A percentile compares a stretch with the other conserved stretches of the same genome.
phyloP scores from a whole-genome alignment of 2,888 invertebrate species.

The Poecilobothrus nobilitatus region DNA sequence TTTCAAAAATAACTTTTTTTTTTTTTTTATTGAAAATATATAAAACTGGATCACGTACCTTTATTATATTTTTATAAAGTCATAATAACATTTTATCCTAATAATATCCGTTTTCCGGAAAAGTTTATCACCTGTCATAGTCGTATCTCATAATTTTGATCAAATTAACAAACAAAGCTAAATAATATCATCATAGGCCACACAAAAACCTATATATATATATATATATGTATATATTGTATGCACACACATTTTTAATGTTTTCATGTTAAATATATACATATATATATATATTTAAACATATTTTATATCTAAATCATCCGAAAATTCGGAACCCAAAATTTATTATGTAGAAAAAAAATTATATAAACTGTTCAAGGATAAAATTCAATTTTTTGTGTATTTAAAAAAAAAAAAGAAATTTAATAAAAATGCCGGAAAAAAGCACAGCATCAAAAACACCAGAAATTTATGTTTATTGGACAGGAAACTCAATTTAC shows the following conservation, averaged over 20 bases:
- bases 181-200: not conserved
- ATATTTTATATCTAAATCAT: too few relatives aligned
- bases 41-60: not conserved
- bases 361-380: not conserved
- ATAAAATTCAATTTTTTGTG: not conserved
- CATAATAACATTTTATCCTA: not conserved
- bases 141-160: not conserved
- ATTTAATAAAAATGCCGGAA: not conserved
- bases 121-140: not conserved
- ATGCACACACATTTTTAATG: too few relatives aligned
- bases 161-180: not conserved
- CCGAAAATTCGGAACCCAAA: not conserved
- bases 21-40: too few relatives aligned
- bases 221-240: too few relatives aligned
- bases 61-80: not conserved
- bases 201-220: too few relatives aligned
- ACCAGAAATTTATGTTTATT: constrained; percentile 23
- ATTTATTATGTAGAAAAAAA: not conserved
- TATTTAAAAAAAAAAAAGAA: not conserved
- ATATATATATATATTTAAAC: too few relatives aligned
- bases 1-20: too few relatives aligned
- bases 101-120: constrained; percentile 1
- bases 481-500: constrained; percentile 27
- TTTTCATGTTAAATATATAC: too few relatives aligned
- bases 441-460: not conserved